Percentiles rank a stretch among this genome's conserved stretches.
phyloP scores from a whole-genome alignment of 2,888 invertebrate species.

The Lacanobia oleracea region DNA sequence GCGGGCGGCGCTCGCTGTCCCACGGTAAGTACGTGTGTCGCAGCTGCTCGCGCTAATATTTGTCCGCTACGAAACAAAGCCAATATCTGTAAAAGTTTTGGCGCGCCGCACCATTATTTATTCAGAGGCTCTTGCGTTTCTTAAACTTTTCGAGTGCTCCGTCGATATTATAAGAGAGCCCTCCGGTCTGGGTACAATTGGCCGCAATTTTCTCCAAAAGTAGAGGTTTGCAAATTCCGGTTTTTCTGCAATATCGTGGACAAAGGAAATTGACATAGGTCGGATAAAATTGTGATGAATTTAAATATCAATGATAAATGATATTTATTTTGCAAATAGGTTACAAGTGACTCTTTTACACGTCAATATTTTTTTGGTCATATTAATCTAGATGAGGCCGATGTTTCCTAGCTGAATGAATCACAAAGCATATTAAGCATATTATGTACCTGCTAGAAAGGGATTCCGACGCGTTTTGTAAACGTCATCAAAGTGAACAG shows the following conservation, averaged over 20 bases:
- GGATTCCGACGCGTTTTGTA: conserved; percentile 30
- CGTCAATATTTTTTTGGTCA: too few relatives aligned
- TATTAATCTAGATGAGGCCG: too few relatives aligned
- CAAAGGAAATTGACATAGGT: conserved; percentile 30
- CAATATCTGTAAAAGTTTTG: conserved; percentile 86
- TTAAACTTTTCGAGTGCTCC: conserved; percentile 76
- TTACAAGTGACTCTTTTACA: too few relatives aligned
- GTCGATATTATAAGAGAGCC: conserved; percentile 73
- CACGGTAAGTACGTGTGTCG: conserved; percentile 66
- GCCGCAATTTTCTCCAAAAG: conserved; percentile 71
- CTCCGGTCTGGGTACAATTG: conserved; percentile 71
- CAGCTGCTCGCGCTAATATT: conserved; percentile 82
- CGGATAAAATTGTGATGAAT: conserved; percentile 16
- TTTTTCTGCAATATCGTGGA: conserved; percentile 54
- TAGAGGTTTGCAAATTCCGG: conserved; percentile 65
- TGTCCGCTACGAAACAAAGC: conserved; percentile 80
- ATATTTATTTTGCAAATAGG: too few relatives aligned
- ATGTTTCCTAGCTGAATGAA: too few relatives aligned
- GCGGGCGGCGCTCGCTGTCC: conserved; percentile 18
- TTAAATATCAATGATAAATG: conserved; percentile 22
- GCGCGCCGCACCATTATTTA: conserved; percentile 80
- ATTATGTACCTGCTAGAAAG: conserved; percentile 19
- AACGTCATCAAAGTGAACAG: conserved; percentile 50
- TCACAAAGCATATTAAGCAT: conserved; percentile 17
- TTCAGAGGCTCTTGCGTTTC: conserved; percentile 82